Conservation (phyloP, 1,140 invertebrate species). For the Megalonaias nervosa region DNA sequence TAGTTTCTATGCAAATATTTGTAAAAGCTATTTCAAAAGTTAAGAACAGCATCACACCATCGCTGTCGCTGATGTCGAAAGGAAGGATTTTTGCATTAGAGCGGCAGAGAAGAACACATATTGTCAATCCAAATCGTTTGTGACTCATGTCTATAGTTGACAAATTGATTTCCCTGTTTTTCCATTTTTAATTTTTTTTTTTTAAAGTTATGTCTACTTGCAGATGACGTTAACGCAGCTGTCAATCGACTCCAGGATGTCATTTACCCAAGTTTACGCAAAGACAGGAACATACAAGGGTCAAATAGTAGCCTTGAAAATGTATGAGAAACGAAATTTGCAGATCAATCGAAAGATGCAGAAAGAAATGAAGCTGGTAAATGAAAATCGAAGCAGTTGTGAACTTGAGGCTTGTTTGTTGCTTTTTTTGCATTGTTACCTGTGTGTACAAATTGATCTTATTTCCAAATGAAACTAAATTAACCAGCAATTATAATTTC, state of each 20-base stretch:
- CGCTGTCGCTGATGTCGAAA: too few species aligned
- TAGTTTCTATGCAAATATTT: too few species aligned
- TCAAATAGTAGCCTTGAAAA: conserved; percentile 72
- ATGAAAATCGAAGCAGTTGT: not conserved
- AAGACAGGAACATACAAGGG: conserved; percentile 82
- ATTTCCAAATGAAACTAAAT: not conserved
- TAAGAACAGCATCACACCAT: too few species aligned
- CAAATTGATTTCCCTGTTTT: not conserved
- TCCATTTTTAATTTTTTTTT: not conserved
- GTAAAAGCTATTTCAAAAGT: too few species aligned
- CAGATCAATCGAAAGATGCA: conserved; percentile 94
- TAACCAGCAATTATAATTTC: not conserved
- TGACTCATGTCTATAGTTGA: too few species aligned
- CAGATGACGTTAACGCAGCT: conserved; percentile 81
- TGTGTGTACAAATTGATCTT: not conserved
- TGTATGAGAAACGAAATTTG: conserved; percentile 89
- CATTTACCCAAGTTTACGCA: conserved; percentile 84
- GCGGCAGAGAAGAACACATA: too few species aligned
- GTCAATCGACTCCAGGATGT: conserved; percentile 75
- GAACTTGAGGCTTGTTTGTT: not conserved
- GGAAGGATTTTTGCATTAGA: too few species aligned
- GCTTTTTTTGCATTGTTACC: not conserved
- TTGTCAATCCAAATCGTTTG: too few species aligned
- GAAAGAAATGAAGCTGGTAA: conserved; percentile 95
- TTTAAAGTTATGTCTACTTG: conserved; percentile 9